Conservation (phyloP, 23 tunicate species). For the Ascidia mentula region DNA sequence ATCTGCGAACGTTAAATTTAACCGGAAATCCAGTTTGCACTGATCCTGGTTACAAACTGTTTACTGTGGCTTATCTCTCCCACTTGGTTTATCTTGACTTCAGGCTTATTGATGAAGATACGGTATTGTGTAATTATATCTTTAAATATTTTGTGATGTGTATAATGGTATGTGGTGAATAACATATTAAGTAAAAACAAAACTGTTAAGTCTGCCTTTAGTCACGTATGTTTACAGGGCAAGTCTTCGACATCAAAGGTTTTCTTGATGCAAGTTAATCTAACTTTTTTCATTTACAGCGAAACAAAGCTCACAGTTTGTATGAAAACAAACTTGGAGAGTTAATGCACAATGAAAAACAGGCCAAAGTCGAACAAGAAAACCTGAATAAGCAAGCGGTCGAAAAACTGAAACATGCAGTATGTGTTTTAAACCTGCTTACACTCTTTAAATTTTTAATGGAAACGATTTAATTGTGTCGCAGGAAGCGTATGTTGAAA, state of each 20-base stretch:
- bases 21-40: slow-evolving; percentile 89
- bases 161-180: too few species aligned
- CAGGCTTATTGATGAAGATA: slow-evolving; percentile 82
- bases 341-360: slow-evolving; percentile 86
- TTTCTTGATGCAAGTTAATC: too few species aligned
- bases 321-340: slow-evolving; percentile 93
- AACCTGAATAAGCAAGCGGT: slow-evolving; percentile 26
- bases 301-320: slow-evolving; percentile 78
- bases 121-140: slow-evolving; percentile 41
- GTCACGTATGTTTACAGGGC: too few species aligned
- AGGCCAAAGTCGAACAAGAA: slow-evolving; percentile 36
- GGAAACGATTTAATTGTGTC: not conserved
- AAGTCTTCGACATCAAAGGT: too few species aligned
- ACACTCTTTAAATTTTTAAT: not conserved
- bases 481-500: slow-evolving; percentile 90
- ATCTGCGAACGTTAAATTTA: slow-evolving; percentile 75
- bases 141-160: not conserved
- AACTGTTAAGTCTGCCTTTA: too few species aligned
- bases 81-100: slow-evolving; percentile 89
- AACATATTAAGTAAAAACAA: too few species aligned
- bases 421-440: not conserved
- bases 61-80: slow-evolving; percentile 85
- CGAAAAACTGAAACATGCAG: slow-evolving; percentile 49
- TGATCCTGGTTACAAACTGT: slow-evolving; percentile 78
- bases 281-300: slow-evolving; percentile 27